Evolutionary conservation across 2,888 invertebrate genomes (phyloP), one percentile per base, ranked within the genome.

Genomic region (Lottia gigantea): DNA sequence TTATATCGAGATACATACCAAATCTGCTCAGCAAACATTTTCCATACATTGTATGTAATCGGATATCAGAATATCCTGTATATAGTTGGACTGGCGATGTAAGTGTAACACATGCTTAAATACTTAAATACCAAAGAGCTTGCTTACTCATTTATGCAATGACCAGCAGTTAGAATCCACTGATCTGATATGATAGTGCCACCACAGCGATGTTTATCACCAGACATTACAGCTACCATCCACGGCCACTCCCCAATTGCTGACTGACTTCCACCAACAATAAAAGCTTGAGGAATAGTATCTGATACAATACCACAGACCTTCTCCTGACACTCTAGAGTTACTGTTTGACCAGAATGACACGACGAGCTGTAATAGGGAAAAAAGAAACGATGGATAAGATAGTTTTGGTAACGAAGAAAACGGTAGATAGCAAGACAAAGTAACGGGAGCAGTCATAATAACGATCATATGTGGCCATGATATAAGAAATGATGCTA

Each of bases 111-210:
- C 31, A n/a, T n/a, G n/a, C n/a, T n/a, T n/a, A n/a, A n/a, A n/a
- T n/a, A n/a, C n/a, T n/a, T n/a, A n/a, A n/a, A 40, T n/a, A 26
- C n/a, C 2, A 40, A 19, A 63, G 47, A 40, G 15, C 46, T n/a
- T 12, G 68, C 79, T 71, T 74, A 84, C 82, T 76, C 75, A 70
- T 80, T 73, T 0, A 83, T 72, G 68, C 82, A 84, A 64, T 84
- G 83, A 25, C 78, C 82, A 23, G 83, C 83, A 3, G 81, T 84
- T 11, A 80, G 61, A 0, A 83, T 75, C 82, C 82, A 84, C 23
- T 67, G 68, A 0, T 73, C 68, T 25, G 76, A 69, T 16, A 84
- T 73, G 0, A 84, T 71, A 4, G 80, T 76, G 0, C 78, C 82
- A 0, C 82, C 83, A 74, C 83, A 84, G n/a, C 74, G 63, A 47